Conservation (phyloP, 2,113 vertebrate genomes). For the Dissostichus mawsoni region DNA sequence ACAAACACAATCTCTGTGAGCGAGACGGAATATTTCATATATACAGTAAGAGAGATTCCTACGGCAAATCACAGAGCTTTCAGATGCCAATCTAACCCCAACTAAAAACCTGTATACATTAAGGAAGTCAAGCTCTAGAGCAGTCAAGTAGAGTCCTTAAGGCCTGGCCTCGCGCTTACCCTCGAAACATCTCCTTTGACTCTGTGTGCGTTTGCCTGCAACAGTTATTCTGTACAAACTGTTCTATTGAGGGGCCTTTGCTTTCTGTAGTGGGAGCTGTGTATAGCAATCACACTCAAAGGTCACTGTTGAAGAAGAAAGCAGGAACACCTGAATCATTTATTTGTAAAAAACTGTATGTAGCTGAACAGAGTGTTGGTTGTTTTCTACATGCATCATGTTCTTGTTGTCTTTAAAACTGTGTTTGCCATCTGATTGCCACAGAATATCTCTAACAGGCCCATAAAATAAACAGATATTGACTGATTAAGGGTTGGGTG, state of each 20-base stretch:
- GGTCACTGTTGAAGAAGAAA: too few relatives aligned
- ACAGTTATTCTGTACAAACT: background rate
- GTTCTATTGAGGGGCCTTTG: too few relatives aligned
- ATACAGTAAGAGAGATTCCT: background rate
- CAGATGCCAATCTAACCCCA: background rate
- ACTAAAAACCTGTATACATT: background rate
- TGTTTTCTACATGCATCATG: background rate
- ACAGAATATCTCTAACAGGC: background rate
- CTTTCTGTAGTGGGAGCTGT: background rate
- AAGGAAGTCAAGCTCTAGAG: background rate
- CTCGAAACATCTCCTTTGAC: background rate
- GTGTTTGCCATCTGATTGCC: background rate
- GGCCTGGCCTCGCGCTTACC: background rate
- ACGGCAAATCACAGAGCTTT: background rate
- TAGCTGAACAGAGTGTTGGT: too few relatives aligned
- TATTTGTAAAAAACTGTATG: too few relatives aligned
- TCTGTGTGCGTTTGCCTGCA: background rate
- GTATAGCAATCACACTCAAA: background rate
- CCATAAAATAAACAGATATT: background rate
- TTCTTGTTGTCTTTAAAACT: background rate
- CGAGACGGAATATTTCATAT: background rate
- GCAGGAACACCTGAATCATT: too few relatives aligned
- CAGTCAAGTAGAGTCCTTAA: background rate
- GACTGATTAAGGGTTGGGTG: background rate
- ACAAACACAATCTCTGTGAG: background rate